Conservation (phyloP, 2,888 invertebrate genomes). For the Eupithecia subumbrata region DNA sequence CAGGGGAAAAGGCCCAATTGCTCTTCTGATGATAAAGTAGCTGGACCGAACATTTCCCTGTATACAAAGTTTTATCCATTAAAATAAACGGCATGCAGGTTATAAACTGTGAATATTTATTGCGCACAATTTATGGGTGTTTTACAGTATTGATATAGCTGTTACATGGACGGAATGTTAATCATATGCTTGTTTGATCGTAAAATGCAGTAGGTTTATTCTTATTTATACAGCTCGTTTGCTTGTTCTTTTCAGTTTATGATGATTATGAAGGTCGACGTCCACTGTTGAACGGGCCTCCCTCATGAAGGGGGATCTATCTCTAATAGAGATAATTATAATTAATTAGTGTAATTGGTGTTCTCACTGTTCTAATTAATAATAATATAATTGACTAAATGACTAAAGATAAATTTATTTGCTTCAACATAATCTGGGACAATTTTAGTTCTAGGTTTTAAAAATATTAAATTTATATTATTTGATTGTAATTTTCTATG, state of each 20-base stretch:
- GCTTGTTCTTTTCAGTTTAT: background rate
- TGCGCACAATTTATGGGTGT: slow-evolving; percentile 48
- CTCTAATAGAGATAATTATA: too few relatives aligned
- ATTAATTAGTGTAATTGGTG: too few relatives aligned
- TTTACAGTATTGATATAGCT: slow-evolving; percentile 50
- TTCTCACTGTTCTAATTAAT: too few relatives aligned
- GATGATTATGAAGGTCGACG: background rate
- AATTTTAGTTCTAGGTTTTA: too few relatives aligned
- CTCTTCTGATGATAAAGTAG: background rate
- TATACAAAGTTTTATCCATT: slow-evolving; percentile 51
- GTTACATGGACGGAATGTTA: slow-evolving; percentile 39
- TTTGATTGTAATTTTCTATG: too few relatives aligned
- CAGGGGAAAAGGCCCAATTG: too few relatives aligned
- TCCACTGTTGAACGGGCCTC: too few relatives aligned
- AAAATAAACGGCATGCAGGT: slow-evolving; percentile 53
- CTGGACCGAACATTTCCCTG: background rate
- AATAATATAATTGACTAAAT: too few relatives aligned
- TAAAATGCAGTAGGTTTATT: slow-evolving; percentile 6
- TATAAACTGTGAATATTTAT: slow-evolving; percentile 56
- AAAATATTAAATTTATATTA: too few relatives aligned
- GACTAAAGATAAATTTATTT: too few relatives aligned
- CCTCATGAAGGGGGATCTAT: too few relatives aligned
- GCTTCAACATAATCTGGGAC: too few relatives aligned
- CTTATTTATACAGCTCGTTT: background rate
- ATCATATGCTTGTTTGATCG: slow-evolving; percentile 21